Evolutionary conservation across 2,888 invertebrate genomes (phyloP), one percentile per base, ranked within the genome.

Genomic region (Andricus curvator): DNA sequence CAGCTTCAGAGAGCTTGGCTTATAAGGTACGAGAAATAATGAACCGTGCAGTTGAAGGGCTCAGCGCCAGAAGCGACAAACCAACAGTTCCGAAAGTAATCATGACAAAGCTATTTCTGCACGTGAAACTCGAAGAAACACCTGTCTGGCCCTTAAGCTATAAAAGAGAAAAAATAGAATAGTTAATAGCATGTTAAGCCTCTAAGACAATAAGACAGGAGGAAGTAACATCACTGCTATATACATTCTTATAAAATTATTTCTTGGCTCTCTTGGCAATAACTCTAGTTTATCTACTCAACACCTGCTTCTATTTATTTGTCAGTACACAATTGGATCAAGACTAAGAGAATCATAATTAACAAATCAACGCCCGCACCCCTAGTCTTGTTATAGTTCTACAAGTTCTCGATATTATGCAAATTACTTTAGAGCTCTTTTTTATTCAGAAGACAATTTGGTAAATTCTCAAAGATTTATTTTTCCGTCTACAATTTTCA

Each of bases 71-170:
- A 70, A 70, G 70, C 48, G 70, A 51, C 70, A 70, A 70, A 48
- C 70, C 70, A 70, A 29, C 70, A 70, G 44, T 70, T 70, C 51
- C 74, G 29, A 56, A 74, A 74, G 33, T 56, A 74, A 74, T 74
- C 74, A 74, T 74, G 56, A 74, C 74, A 56, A 56, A 56, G 74
- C 74, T 74, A 74, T 74, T 74, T 51, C 74, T 74, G 56, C 33
- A 11, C 20, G 33, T 48, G 74, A 51, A 74, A 74, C 20, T 56
- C 74, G 33, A 74, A 56, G 74, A 74, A 74, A 51, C 74, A 74
- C 56, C 74, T 74, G 74, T 74, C 74, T 70, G 13, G 13, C 11
- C 33, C 56, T 11, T 56, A 29, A 51, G 56, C n/a, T 56, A 56
- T 74, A 56, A 51, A 56, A 33, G n/a, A 51, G 29, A 74, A 56